Percentiles rank a stretch among this genome's conserved stretches.
phyloP scores from a whole-genome alignment of 2,113 vertebrate genomes.

The Hirundichthys speculiger region DNA sequence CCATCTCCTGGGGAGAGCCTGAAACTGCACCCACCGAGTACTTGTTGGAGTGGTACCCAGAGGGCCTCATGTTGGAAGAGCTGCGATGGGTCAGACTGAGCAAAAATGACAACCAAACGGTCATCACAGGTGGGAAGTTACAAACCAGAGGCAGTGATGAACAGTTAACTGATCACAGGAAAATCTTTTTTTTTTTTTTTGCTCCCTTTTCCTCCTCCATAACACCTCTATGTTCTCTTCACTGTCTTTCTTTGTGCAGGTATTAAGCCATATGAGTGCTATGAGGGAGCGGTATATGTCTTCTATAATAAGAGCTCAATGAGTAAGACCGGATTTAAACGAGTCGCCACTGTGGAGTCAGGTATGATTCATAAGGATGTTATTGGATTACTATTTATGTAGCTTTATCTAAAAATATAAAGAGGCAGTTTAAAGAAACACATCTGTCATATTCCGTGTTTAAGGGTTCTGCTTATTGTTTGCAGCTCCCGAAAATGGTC shows the following conservation, averaged over 20 bases:
- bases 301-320: conserved; percentile 35
- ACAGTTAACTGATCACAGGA: neutral
- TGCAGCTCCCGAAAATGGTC: conserved; percentile 67
- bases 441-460: neutral
- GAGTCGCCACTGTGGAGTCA: conserved; percentile 48
- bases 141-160: neutral
- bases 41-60: conserved; percentile 76
- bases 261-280: conserved; percentile 69
- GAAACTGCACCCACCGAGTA: conserved; percentile 43
- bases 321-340: conserved; percentile 38
- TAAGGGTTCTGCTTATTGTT: conserved; percentile 8
- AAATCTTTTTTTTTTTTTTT: neutral
- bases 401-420: neutral
- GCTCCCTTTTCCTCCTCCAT: too few species aligned
- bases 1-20: conserved; percentile 75
- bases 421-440: neutral
- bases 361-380: conserved; percentile 44
- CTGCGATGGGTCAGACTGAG: conserved; percentile 71
- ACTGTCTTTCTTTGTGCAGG: conserved; percentile 44
- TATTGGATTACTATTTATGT: neutral
- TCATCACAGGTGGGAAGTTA: conserved; percentile 67
- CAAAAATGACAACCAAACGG: conserved; percentile 3
- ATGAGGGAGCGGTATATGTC: conserved; percentile 68
- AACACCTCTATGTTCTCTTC: neutral
- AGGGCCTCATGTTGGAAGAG: conserved; percentile 34